phyloP scores from a whole-genome alignment of 2,797 vertebrate genomes.

The Schizopygopsis malacanthus region DNA sequence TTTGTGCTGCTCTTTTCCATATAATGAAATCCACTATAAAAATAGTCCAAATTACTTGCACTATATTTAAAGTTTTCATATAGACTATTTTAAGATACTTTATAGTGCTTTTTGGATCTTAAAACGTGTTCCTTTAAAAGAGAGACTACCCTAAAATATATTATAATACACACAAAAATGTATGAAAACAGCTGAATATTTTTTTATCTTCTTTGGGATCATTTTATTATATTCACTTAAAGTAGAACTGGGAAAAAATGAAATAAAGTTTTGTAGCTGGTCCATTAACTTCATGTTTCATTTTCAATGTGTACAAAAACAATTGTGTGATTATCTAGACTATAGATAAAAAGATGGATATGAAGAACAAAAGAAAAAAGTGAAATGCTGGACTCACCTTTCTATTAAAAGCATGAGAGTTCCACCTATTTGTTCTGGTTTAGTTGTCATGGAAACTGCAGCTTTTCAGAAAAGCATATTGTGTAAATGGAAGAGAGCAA shows the following conservation, averaged over 20 bases:
- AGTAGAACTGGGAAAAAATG: background rate
- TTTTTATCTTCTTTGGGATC: background rate
- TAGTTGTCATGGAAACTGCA: slow-evolving; percentile 61
- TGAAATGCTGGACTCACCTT: slow-evolving; percentile 31
- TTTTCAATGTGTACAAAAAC: background rate
- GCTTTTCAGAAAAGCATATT: slow-evolving; percentile 42
- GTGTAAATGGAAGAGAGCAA: slow-evolving; percentile 49
- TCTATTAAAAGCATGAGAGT: slow-evolving; percentile 39
- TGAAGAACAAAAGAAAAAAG: slow-evolving; percentile 36
- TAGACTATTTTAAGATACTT: background rate
- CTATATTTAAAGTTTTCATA: background rate
- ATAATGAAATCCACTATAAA: background rate
- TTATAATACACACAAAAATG: background rate
- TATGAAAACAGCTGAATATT: background rate
- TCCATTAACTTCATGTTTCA: background rate
- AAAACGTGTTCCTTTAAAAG: background rate
- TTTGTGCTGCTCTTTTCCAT: background rate
- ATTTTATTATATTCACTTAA: background rate
- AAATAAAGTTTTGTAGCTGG: no score
- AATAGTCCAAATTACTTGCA: no score
- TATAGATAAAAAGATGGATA: slow-evolving; percentile 14
- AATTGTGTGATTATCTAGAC: background rate
- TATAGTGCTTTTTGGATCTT: background rate
- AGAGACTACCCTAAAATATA: background rate
- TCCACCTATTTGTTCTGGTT: slow-evolving; percentile 52